These are phyloP conservation scores for Gymnoscopelus microlampas DNA, from an alignment of 2,797 vertebrate genomes.

Conservation along the genomic window DNA sequence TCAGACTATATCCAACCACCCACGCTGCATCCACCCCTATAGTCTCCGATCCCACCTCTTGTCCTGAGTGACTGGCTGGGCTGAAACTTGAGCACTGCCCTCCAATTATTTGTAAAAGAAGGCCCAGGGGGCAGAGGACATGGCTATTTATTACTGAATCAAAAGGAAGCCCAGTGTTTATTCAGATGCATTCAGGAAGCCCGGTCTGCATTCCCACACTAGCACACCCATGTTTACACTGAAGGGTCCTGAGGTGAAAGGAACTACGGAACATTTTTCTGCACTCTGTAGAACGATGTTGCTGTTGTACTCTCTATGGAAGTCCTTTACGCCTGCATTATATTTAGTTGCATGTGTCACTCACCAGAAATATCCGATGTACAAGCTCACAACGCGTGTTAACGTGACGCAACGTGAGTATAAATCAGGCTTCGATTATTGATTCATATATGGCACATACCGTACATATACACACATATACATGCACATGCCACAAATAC, in stretches of 20 bases:
- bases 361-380: too few relatives aligned
- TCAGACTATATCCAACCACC: too few relatives aligned
- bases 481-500: conserved; percentile 12
- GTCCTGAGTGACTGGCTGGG: conserved; percentile 19
- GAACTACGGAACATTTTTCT: conserved; percentile 18
- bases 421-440: too few relatives aligned
- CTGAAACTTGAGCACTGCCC: conserved; percentile 44
- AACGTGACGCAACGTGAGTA: too few relatives aligned
- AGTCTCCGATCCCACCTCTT: background rate
- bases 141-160: conserved; percentile 62
- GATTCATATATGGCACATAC: too few relatives aligned
- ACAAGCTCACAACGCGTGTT: too few relatives aligned
- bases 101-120: conserved; percentile 55
- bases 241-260: conserved; percentile 43
- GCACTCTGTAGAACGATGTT: too few relatives aligned
- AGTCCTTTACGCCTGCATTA: too few relatives aligned
- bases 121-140: conserved; percentile 43
- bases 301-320: too few relatives aligned
- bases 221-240: conserved; percentile 58
- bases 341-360: too few relatives aligned
- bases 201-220: conserved; percentile 59
- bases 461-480: conserved; percentile 14
- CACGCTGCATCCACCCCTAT: too few relatives aligned
- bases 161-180: conserved; percentile 66
- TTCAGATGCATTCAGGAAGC: conserved; percentile 71